phyloP scores from a whole-genome alignment of 2,113 vertebrate species.

The Corythornis madagascariensis region DNA sequence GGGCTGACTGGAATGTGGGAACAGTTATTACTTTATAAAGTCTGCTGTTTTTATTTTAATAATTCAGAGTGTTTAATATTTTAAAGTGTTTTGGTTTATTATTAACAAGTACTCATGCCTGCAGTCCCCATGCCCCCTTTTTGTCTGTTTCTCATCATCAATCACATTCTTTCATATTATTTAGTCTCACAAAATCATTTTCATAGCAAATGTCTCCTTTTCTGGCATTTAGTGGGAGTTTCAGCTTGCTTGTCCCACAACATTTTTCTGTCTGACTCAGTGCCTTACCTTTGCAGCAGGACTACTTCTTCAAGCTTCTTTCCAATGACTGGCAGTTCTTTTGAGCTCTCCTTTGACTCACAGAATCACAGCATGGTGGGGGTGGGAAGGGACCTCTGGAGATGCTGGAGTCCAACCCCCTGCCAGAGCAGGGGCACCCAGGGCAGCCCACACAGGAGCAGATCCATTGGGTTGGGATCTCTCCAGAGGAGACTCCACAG shows the following conservation, averaged over 20 bases:
- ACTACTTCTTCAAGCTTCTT: neutral
- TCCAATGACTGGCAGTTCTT: neutral
- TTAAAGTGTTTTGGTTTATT: slow-evolving; percentile 13
- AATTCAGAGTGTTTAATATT: slow-evolving; percentile 57
- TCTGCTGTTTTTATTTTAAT: slow-evolving; percentile 25
- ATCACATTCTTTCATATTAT: neutral
- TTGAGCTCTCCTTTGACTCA: neutral
- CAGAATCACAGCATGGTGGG: no score
- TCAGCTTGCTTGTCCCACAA: neutral
- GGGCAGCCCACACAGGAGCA: no score
- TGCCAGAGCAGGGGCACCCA: no score
- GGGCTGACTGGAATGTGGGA: neutral
- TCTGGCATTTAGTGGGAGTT: neutral
- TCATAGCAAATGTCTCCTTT: neutral
- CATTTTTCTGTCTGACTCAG: neutral
- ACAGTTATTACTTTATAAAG: neutral
- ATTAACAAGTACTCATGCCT: neutral
- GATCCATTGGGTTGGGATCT: no score
- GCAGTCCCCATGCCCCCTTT: neutral
- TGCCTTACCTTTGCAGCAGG: neutral
- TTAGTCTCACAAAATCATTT: neutral
- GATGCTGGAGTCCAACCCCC: no score
- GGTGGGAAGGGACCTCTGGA: no score
- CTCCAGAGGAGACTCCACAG: no score
- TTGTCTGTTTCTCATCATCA: neutral